Evolutionary conservation across 2,888 invertebrate genomes (phyloP).

Genomic region (Lasioglossum oenotherae): DNA sequence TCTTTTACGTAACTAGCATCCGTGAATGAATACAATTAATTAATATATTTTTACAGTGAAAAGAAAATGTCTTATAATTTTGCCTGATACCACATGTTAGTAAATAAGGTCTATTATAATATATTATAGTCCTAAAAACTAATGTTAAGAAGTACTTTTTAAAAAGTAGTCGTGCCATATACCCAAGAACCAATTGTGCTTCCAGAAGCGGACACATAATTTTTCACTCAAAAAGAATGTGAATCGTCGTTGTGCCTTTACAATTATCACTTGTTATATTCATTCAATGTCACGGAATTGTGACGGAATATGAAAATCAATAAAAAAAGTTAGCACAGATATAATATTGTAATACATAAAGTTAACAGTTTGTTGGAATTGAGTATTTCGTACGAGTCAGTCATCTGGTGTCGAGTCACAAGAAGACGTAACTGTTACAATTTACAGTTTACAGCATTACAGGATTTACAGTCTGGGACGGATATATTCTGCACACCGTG

Average conservation of each 20-base stretch:
- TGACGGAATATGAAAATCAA: neutral
- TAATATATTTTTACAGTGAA: conserved; percentile 60
- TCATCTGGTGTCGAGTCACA: too few species aligned
- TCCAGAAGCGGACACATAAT: neutral
- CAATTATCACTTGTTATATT: neutral
- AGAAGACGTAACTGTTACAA: too few species aligned
- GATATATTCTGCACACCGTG: too few species aligned
- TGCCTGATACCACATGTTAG: neutral
- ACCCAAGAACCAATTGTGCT: neutral
- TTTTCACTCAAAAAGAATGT: neutral
- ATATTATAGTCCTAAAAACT: neutral
- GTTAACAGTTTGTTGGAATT: neutral
- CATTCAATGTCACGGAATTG: neutral
- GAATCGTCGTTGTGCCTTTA: neutral
- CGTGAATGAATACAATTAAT: conserved; percentile 17
- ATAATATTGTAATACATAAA: neutral
- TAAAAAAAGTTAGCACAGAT: neutral
- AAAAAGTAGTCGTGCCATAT: neutral
- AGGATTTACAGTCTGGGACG: too few species aligned
- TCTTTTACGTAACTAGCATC: conserved; percentile 13
- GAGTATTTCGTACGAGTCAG: neutral
- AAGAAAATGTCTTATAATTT: neutral
- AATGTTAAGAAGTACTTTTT: neutral
- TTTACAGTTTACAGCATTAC: too few species aligned
- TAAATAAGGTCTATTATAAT: neutral